Evolutionary conservation across 1,140 invertebrate species (phyloP).

Genomic region (Lepidurus couesii): DNA sequence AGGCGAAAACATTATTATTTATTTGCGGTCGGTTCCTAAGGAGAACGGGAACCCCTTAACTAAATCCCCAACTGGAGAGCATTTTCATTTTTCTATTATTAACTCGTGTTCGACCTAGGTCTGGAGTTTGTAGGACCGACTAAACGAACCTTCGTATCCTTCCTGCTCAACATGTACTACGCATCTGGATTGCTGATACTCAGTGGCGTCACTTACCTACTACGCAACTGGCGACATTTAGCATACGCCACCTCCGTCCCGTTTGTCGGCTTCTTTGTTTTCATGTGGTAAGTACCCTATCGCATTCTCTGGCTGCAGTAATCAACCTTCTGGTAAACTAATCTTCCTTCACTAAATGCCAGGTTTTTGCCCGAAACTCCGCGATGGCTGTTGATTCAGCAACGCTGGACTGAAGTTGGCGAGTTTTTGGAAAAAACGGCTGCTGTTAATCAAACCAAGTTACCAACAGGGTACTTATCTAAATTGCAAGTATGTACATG

Average conservation of each 20-base stretch:
- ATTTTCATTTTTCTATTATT: neutral
- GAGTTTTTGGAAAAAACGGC: constrained; percentile 40
- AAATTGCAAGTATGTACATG: constrained; percentile 32
- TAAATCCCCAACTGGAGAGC: neutral
- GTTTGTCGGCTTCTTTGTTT: constrained; percentile 36
- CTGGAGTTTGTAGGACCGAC: constrained; percentile 39
- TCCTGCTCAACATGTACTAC: constrained; percentile 39
- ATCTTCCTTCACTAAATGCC: neutral
- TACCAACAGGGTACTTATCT: constrained; percentile 34
- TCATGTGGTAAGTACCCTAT: constrained; percentile 25
- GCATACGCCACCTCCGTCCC: constrained; percentile 40
- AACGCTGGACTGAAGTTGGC: constrained; percentile 35
- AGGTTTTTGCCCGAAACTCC: constrained; percentile 43
- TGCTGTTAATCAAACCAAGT: constrained; percentile 38
- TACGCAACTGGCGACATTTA: constrained; percentile 38
- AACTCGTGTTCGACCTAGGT: neutral
- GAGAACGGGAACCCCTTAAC: neutral
- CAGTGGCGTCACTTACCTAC: constrained; percentile 37
- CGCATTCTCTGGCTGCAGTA: neutral
- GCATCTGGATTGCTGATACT: constrained; percentile 37
- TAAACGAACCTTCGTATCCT: constrained; percentile 39
- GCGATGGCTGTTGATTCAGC: constrained; percentile 41
- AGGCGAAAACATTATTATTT: neutral
- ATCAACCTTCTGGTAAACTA: neutral
- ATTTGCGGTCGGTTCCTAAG: neutral